Percentiles rank a stretch among this genome's conserved stretches.
These are phyloP conservation scores for Aspiorhynchus laticeps DNA, from an alignment of 2,113 vertebrate genomes.

Conservation along the genomic window DNA sequence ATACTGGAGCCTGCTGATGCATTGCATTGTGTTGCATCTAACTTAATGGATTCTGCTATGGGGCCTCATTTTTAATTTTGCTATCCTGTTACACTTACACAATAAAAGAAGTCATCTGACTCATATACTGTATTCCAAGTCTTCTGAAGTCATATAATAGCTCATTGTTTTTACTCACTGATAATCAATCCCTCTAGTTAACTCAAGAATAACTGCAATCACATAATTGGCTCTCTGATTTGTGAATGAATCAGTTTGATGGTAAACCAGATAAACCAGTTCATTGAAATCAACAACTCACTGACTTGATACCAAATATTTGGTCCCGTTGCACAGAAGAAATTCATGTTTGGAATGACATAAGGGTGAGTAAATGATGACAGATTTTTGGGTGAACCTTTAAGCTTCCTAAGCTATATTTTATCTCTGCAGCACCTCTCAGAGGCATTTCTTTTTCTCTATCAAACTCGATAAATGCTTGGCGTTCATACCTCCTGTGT, in stretches of 20 bases:
- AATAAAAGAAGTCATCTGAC: neutral
- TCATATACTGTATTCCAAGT: neutral
- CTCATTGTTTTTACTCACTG: neutral
- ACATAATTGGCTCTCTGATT: neutral
- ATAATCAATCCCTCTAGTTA: neutral
- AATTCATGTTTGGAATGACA: neutral
- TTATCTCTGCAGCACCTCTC: neutral
- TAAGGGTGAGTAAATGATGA: neutral
- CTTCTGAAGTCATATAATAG: neutral
- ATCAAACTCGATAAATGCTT: slow-evolving; percentile 18
- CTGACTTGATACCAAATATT: neutral
- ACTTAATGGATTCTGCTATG: neutral
- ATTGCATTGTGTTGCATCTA: neutral
- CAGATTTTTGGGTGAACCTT: neutral
- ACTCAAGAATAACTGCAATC: neutral
- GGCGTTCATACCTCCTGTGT: neutral
- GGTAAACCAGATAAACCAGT: neutral
- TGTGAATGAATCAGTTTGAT: neutral
- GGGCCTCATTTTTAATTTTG: neutral
- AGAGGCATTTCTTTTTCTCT: neutral
- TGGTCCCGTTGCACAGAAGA: neutral
- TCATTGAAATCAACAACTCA: neutral
- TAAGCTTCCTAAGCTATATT: neutral
- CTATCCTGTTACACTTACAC: neutral
- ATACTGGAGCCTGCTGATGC: neutral